Evolutionary conservation across 2,113 vertebrate genomes (phyloP).

Genomic region (Pseudopodoces humilis): DNA sequence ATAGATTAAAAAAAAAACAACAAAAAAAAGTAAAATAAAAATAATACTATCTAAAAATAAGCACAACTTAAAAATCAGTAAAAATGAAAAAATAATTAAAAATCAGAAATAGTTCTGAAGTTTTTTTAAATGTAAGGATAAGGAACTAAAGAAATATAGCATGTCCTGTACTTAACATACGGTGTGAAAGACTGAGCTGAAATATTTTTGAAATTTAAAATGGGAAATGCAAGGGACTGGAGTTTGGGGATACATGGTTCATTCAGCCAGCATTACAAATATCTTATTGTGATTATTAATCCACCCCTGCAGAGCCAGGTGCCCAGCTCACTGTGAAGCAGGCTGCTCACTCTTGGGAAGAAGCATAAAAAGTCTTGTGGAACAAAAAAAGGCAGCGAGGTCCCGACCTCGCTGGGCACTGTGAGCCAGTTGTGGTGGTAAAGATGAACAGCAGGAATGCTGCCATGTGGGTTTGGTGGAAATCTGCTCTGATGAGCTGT

Average conservation of each 20-base stretch:
- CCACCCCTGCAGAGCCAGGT: background rate
- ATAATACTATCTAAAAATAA: background rate
- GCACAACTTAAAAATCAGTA: too few species aligned
- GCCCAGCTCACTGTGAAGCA: background rate
- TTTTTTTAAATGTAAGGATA: background rate
- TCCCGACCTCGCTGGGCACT: background rate
- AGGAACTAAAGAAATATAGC: background rate
- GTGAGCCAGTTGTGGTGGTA: background rate
- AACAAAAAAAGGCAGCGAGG: background rate
- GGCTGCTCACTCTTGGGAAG: background rate
- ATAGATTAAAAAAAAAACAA: background rate
- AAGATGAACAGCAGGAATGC: background rate
- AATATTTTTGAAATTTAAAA: background rate
- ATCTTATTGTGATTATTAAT: background rate
- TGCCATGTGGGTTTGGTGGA: accelerated
- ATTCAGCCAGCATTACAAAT: background rate
- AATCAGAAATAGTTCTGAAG: background rate
- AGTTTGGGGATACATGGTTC: background rate
- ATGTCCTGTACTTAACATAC: background rate
- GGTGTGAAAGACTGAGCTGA: background rate
- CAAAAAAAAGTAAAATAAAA: background rate
- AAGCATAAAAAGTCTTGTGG: background rate
- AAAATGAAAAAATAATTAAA: background rate
- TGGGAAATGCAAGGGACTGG: background rate
- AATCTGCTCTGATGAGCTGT: background rate